Conservation (phyloP, 2,113 vertebrate genomes). For the Lamprotornis superbus region DNA sequence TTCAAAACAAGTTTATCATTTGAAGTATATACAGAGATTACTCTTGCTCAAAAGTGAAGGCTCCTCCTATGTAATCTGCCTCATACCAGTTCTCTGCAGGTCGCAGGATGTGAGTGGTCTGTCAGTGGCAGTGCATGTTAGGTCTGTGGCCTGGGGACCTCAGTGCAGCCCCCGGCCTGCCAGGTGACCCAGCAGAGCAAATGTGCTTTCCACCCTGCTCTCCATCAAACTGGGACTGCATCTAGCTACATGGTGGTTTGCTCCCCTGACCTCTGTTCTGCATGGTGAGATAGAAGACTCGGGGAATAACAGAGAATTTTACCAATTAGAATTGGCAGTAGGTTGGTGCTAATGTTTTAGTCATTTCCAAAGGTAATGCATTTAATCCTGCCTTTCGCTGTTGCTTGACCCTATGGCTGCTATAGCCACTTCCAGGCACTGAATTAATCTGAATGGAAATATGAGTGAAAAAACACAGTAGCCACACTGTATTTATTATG, state of each 20-base stretch:
- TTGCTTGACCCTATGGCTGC: slow-evolving; percentile 31
- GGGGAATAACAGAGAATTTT: not conserved
- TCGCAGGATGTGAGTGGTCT: not conserved
- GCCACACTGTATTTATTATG: slow-evolving; percentile 37
- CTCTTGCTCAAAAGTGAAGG: not conserved
- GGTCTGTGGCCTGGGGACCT: not conserved
- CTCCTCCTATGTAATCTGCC: not conserved
- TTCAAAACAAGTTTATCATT: not conserved
- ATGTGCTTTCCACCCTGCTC: not conserved
- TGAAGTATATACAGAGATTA: not conserved
- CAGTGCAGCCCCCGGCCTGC: not conserved
- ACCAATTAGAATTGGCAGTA: not conserved
- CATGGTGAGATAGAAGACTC: not conserved
- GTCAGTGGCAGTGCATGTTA: not conserved
- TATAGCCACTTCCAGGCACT: not conserved
- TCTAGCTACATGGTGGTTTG: not conserved
- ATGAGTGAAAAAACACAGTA: not conserved
- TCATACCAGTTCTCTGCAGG: not conserved
- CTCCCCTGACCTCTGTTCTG: not conserved
- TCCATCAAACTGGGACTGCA: not conserved
- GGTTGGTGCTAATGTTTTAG: not conserved
- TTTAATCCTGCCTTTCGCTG: not conserved
- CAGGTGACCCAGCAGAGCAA: not conserved
- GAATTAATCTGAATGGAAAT: slow-evolving; percentile 8
- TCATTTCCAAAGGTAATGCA: not conserved